phyloP scores from a whole-genome alignment of 1,140 invertebrate genomes.

The Papilio machaon region DNA sequence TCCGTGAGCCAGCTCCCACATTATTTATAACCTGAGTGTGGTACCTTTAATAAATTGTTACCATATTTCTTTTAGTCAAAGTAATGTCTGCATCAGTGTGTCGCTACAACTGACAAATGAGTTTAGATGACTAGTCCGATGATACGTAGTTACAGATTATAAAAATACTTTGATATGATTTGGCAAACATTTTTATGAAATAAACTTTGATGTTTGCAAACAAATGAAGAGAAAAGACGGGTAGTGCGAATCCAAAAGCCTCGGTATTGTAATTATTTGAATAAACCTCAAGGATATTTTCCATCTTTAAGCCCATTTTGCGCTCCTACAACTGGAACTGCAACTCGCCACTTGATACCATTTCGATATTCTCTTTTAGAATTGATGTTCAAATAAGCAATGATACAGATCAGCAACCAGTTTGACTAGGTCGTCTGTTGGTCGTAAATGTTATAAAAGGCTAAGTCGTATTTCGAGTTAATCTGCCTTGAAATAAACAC shows the following conservation, averaged over 20 bases:
- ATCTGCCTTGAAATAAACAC: slow-evolving; percentile 18
- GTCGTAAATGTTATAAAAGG: not conserved
- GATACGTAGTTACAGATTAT: too few relatives aligned
- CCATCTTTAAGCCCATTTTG: too few relatives aligned
- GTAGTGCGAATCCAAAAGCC: not conserved
- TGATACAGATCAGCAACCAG: not conserved
- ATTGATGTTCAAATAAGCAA: not conserved
- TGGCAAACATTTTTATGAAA: too few relatives aligned
- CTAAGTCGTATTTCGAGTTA: not conserved
- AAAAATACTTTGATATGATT: too few relatives aligned
- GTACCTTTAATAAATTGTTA: not conserved
- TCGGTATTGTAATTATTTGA: too few relatives aligned
- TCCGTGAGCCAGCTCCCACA: not conserved
- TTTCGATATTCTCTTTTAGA: not conserved
- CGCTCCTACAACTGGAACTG: too few relatives aligned
- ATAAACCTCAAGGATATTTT: too few relatives aligned
- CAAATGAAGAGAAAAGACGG: not conserved
- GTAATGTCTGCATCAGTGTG: too few relatives aligned
- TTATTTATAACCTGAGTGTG: not conserved
- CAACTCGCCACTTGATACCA: not conserved
- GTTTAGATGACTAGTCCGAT: too few relatives aligned
- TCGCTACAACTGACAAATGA: too few relatives aligned
- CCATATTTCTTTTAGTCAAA: too few relatives aligned
- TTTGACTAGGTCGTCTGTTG: not conserved
- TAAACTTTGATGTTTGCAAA: not conserved